Base-by-base conservation (phyloP, 2,113 vertebrate genomes). In the Rostratula benghalensis region DNA sequence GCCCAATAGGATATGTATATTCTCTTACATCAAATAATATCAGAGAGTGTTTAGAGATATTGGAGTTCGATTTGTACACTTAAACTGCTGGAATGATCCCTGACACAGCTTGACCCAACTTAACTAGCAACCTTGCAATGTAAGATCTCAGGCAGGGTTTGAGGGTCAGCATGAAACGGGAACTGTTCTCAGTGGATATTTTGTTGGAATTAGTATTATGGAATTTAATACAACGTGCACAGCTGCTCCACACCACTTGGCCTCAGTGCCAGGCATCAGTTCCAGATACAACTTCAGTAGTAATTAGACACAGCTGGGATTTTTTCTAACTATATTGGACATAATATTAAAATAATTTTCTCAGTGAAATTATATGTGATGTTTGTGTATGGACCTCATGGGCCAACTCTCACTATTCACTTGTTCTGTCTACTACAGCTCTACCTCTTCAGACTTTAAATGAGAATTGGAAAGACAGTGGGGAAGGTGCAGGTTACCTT, bases 141-240 rank as follows among this genome's bases (percentile, higher is more conserved):
- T 6, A 61, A 35, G 13, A 39, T 31, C 28, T 90, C 41, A 27
- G 37, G 16, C 30, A 67, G 8, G 5, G 30, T 46, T 71, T 89
- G 10, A 25, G 41, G 33, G 17, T 60, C 54, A 48, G 23, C 31
- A 51, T 24, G 51, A 89, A 48, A 12, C 3, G 43, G 35, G 50
- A n/a, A 27, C 33, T 18, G 5, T 53, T 80, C 50, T 77, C 33
- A 61, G 7, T 8, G 19, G 27, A 35, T 25, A 24, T 4, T 0
- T 3, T 21, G 18, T 22, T 64, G 31, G 57, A 77, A 87, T 75
- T 50, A 79, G 7, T n/a, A 59, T n/a, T 60, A 65, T 30, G 39
- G 63, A 91, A 69, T 48, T 77, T 83, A 81, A 69, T 61, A 87
- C 8, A 10, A 25, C 0, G 0, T n/a, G 41, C 0, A 0, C 53